A percentile compares a stretch with the other conserved stretches of the same genome.
Evolutionary conservation across 2,888 invertebrate genomes (phyloP).

Genomic region (Embidobia sp.): DNA sequence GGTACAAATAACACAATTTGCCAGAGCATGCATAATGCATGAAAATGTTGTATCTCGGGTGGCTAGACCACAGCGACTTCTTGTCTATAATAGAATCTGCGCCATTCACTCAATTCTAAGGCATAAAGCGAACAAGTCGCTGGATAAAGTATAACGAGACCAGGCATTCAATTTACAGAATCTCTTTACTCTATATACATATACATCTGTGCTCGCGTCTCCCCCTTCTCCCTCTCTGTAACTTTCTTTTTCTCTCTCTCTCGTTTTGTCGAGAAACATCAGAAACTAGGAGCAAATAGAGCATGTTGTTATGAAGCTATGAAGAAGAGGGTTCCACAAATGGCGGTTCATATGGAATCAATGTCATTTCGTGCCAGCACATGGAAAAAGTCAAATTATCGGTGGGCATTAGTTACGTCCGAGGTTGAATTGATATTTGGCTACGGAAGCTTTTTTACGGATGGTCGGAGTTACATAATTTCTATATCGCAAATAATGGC

Average conservation of each 20-base stretch:
- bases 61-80: slow-evolving; percentile 74
- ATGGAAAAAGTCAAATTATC: slow-evolving; percentile 61
- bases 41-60: slow-evolving; percentile 73
- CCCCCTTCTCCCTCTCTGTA: too few relatives aligned
- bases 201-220: neutral
- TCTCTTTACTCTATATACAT: slow-evolving; percentile 57
- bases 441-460: slow-evolving; percentile 23
- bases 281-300: slow-evolving; percentile 62
- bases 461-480: slow-evolving; percentile 5
- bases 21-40: slow-evolving; percentile 78
- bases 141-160: slow-evolving; percentile 76
- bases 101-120: slow-evolving; percentile 75
- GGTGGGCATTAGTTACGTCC: slow-evolving; percentile 49
- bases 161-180: slow-evolving; percentile 79
- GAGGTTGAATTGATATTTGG: slow-evolving; percentile 51
- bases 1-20: slow-evolving; percentile 78
- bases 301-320: slow-evolving; percentile 30
- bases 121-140: slow-evolving; percentile 75
- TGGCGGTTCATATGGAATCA: slow-evolving; percentile 54
- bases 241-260: slow-evolving; percentile 41
- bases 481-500: slow-evolving; percentile 23
- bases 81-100: slow-evolving; percentile 80
- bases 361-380: slow-evolving; percentile 47
- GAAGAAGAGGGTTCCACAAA: slow-evolving; percentile 39
- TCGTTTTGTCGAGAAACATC: slow-evolving; percentile 54